A percentile compares a stretch with the other conserved stretches of the same genome.
These are phyloP conservation scores for Ennomos fuscantarius DNA, from an alignment of 2,888 invertebrate species.

Conservation along the genomic window DNA sequence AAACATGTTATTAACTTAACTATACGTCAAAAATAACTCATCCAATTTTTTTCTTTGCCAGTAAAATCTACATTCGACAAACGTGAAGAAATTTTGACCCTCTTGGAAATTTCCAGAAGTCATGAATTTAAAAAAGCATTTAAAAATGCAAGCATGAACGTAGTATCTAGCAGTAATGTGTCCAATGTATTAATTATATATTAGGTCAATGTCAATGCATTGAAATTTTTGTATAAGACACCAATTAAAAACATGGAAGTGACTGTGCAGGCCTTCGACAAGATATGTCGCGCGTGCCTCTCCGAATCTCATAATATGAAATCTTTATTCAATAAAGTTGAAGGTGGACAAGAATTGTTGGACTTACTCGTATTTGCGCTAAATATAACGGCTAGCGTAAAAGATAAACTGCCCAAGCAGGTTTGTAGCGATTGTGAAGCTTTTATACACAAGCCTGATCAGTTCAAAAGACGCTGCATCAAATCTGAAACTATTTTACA, in stretches of 20 bases:
- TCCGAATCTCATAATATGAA: slow-evolving; percentile 54
- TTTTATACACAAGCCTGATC: slow-evolving; percentile 60
- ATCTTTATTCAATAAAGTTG: slow-evolving; percentile 57
- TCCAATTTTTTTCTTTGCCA: too few relatives aligned
- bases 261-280: slow-evolving; percentile 46
- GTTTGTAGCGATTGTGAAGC: slow-evolving; percentile 67
- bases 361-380: slow-evolving; percentile 62
- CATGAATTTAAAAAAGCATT: too few relatives aligned
- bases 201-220: slow-evolving; percentile 1
- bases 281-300: slow-evolving; percentile 68
- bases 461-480: slow-evolving; percentile 67
- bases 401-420: slow-evolving; percentile 65
- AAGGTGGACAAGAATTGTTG: slow-evolving; percentile 51
- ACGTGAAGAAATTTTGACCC: too few relatives aligned
- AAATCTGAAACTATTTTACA: slow-evolving; percentile 62
- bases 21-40: too few relatives aligned
- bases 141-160: too few relatives aligned
- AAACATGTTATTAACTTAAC: too few relatives aligned
- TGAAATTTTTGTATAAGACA: not conserved
- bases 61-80: too few relatives aligned
- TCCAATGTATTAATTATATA: too few relatives aligned
- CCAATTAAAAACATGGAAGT: slow-evolving; percentile 45
- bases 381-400: slow-evolving; percentile 58
- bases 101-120: too few relatives aligned
- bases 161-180: too few relatives aligned